Evolutionary conservation across 2,113 vertebrate species (phyloP), one percentile per base, ranked within the genome.

Genomic region (Nibea coibor): DNA sequence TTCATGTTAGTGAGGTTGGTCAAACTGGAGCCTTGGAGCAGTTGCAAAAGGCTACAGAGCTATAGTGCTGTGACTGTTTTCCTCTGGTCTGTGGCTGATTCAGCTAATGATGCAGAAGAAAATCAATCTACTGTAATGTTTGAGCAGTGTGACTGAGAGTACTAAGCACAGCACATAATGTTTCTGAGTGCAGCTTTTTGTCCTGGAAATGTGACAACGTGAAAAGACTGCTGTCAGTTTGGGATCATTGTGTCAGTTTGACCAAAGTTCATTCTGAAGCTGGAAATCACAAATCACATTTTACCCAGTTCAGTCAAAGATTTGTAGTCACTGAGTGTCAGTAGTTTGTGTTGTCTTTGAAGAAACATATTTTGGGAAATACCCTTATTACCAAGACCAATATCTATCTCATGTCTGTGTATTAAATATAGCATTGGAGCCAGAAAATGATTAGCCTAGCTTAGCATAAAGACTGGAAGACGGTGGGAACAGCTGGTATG

Each of bases 101-200:
- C 78, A 58, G 58, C 73, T 84, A 86, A 90, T 83, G 87, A 78
- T 63, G 87, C 82, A 82, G 85, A 87, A 75, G 56, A 73, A 53
- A 78, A 82, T 84, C 43, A 77, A 75, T 85, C 83, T 69, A 24
- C 81, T 81, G 65, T 72, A 76, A 80, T 70, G 74, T 58, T 72
- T 50, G 35, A 79, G 72, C 53, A 17, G 42, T 35, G 65, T 16
- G 75, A 75, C 56, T 2, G 65, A 62, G 77, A 69, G 81, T 74
- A 50, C 75, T 77, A 62, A 71, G 24, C 68, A 2, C 56, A 2
- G 69, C 22, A 8, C 53, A 24, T 20, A 42, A 74, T 20, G 67
- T 58, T n/a, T 43, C 28, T 42, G 48, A 63, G 64, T 65, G 51
- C 62, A 8, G 15, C 54, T 65, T 72, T 63, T 43, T 39, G 43